Evolutionary conservation across 1,140 invertebrate species (phyloP).

Genomic region (Diorhabda carinulata): DNA sequence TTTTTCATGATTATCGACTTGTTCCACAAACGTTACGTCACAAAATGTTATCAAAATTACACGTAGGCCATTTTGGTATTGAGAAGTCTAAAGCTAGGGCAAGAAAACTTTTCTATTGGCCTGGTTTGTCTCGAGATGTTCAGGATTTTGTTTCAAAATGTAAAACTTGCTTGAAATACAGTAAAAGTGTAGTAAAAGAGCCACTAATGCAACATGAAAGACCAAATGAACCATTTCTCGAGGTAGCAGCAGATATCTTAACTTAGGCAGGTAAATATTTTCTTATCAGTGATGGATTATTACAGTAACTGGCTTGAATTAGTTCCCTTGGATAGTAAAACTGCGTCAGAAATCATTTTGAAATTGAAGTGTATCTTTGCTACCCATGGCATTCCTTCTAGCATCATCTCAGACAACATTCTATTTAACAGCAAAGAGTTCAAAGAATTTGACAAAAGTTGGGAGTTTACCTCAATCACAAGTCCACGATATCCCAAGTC

Average conservation of each 20-base stretch:
- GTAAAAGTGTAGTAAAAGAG: constrained; percentile 40
- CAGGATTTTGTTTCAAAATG: constrained; percentile 45
- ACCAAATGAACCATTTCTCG: constrained; percentile 39
- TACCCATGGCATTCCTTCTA: constrained; percentile 35
- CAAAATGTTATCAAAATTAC: constrained; percentile 22
- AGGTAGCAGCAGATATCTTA: constrained; percentile 43
- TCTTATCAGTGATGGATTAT: constrained; percentile 19
- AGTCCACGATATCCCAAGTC: constrained; percentile 45
- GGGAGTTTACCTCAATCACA: background rate
- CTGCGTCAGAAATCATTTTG: constrained; percentile 10
- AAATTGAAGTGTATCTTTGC: constrained; percentile 28
- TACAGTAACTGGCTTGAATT: constrained; percentile 41
- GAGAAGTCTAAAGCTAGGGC: constrained; percentile 26
- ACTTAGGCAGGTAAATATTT: constrained; percentile 12
- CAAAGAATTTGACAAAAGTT: constrained; percentile 31
- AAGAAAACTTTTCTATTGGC: constrained; percentile 40
- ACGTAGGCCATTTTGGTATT: constrained; percentile 28
- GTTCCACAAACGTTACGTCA: constrained; percentile 13
- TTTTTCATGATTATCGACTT: constrained; percentile 20
- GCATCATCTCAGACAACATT: constrained; percentile 38
- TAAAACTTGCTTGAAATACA: constrained; percentile 39
- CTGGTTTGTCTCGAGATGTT: constrained; percentile 46
- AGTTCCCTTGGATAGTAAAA: constrained; percentile 32
- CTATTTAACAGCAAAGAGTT: constrained; percentile 34
- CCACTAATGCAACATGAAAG: constrained; percentile 39